Evolutionary conservation across 2,888 invertebrate species (phyloP).

Genomic region (Sarcophaga caerulescens): DNA sequence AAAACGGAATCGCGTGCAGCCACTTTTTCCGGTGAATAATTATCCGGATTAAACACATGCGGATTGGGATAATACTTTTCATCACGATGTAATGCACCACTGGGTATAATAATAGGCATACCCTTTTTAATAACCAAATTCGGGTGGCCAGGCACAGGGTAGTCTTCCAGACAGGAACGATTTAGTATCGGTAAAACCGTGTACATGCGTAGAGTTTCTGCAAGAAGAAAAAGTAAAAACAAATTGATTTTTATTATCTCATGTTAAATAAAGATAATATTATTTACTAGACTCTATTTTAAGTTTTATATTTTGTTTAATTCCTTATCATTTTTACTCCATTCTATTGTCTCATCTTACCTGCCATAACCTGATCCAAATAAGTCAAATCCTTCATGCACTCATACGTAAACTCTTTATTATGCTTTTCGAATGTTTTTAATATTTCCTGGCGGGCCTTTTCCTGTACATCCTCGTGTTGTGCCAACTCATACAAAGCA

Average conservation of each 20-base stretch:
- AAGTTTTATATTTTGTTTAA: no score
- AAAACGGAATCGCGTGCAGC: slow-evolving; percentile 80
- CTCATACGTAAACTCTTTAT: slow-evolving; percentile 81
- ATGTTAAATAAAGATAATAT: no score
- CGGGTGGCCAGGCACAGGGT: slow-evolving; percentile 81
- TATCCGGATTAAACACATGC: slow-evolving; percentile 84
- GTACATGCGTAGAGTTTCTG: slow-evolving; percentile 82
- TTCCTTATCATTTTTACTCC: not conserved
- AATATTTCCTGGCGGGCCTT: slow-evolving; percentile 77
- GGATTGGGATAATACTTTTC: slow-evolving; percentile 84
- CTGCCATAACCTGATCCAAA: slow-evolving; percentile 81
- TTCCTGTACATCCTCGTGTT: slow-evolving; percentile 71
- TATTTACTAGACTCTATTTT: no score
- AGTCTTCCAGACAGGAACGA: slow-evolving; percentile 82
- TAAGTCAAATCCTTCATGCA: slow-evolving; percentile 81
- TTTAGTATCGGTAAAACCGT: slow-evolving; percentile 83
- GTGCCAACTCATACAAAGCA: slow-evolving; percentile 73
- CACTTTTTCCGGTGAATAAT: slow-evolving; percentile 83
- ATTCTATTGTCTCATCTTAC: slow-evolving; percentile 72
- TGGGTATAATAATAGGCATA: slow-evolving; percentile 82
- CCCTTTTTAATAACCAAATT: slow-evolving; percentile 82
- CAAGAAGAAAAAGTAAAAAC: not conserved
- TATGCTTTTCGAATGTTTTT: slow-evolving; percentile 76
- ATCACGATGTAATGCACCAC: slow-evolving; percentile 84
- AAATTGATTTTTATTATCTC: no score